A percentile compares a stretch with the other conserved stretches of the same genome.
phyloP scores from a whole-genome alignment of 2,113 vertebrate species.

The Gymnarchus niloticus region DNA sequence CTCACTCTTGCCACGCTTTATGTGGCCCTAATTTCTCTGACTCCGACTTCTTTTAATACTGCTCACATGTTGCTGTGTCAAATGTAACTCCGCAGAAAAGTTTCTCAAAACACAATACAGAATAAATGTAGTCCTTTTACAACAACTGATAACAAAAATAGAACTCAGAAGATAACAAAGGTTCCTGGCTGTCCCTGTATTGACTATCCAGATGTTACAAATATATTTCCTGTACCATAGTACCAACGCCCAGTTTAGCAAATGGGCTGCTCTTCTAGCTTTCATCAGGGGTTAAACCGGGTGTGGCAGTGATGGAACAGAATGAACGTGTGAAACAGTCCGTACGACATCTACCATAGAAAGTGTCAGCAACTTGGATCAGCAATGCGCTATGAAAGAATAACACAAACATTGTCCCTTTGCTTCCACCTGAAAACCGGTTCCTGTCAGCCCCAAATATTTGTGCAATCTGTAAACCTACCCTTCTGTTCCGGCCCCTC shows the following conservation, averaged over 20 bases:
- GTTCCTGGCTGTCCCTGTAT: neutral
- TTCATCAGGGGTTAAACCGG: neutral
- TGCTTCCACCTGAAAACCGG: neutral
- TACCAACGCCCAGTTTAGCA: neutral
- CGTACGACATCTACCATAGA: neutral
- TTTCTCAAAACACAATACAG: neutral
- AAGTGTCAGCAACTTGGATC: neutral
- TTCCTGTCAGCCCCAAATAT: conserved; percentile 24
- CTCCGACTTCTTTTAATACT: neutral
- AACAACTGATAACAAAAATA: too few species aligned
- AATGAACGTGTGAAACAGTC: neutral
- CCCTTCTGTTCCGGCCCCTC: conserved; percentile 22
- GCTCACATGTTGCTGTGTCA: neutral
- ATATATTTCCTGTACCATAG: neutral
- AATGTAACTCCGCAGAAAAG: neutral
- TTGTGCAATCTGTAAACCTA: conserved; percentile 47
- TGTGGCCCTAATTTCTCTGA: neutral
- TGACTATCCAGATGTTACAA: neutral
- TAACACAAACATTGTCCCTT: neutral
- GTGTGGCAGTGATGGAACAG: neutral
- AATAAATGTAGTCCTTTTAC: too few species aligned
- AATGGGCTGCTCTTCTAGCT: neutral
- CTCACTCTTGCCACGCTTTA: neutral
- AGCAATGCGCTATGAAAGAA: neutral
- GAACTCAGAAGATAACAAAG: too few species aligned